Evolutionary conservation across 2,113 vertebrate genomes (phyloP).

Genomic region (Oreocharis arfaki): DNA sequence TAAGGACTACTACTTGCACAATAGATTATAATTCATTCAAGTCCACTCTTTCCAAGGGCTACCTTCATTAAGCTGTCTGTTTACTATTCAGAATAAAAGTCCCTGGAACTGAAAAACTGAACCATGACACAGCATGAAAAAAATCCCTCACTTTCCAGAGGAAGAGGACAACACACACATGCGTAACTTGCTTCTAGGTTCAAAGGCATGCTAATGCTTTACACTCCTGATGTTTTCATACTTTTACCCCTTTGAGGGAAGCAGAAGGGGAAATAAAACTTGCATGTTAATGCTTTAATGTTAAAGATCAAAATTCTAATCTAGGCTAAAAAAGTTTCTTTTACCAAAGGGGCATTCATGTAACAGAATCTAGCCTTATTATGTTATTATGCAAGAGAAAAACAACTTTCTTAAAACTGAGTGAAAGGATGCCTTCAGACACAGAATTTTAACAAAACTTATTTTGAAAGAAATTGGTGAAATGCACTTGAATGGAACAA

Average conservation of each 20-base stretch:
- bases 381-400: not conserved
- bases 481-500: constrained; percentile 3
- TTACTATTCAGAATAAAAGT: not conserved
- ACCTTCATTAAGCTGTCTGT: not conserved
- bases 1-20: not conserved
- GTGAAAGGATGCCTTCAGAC: not conserved
- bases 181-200: not conserved
- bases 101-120: not conserved
- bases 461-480: constrained; percentile 1
- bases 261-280: not conserved
- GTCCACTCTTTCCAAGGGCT: not conserved
- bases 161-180: not conserved
- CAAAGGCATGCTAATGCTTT: not conserved
- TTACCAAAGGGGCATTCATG: not conserved
- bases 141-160: not conserved
- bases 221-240: not conserved
- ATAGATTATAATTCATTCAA: not conserved
- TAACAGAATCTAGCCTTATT: not conserved
- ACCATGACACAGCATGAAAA: not conserved
- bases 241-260: not conserved
- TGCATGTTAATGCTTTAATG: not conserved
- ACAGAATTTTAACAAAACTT: constrained; percentile 2
- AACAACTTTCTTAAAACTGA: not conserved
- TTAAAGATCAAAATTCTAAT: not conserved
- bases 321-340: not conserved